Evolutionary conservation across 2,888 invertebrate species (phyloP), one percentile per base, ranked within the genome.

Genomic region (Allygus modestus): DNA sequence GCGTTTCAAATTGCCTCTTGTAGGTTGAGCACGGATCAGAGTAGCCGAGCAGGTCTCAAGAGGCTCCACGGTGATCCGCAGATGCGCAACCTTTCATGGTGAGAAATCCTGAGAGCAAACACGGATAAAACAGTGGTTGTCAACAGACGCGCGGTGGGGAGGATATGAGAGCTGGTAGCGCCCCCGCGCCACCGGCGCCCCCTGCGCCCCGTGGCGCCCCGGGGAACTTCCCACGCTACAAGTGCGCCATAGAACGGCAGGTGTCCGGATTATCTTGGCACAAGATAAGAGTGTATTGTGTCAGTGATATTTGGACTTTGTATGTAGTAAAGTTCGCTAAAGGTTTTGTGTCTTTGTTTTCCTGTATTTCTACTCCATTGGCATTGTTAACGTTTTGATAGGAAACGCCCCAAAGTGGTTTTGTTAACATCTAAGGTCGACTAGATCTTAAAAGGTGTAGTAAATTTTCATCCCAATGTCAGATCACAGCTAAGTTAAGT

Each of bases 21-120:
- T n/a, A n/a, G n/a, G n/a, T n/a, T n/a, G n/a, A n/a, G n/a, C n/a
- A n/a, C n/a, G n/a, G n/a, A n/a, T n/a, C n/a, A n/a, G n/a, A n/a
- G n/a, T n/a, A n/a, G n/a, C n/a, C n/a, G n/a, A n/a, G n/a, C n/a
- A n/a, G n/a, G n/a, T n/a, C n/a, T n/a, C n/a, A n/a, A n/a, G n/a
- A n/a, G n/a, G n/a, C n/a, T n/a, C n/a, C n/a, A n/a, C 54, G 15
- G 15, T 28, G 31, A 15, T 65, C 23, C 65, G 7, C 58, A 46
- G 46, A 46, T 46, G 58, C 26, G 15, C 23, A 23, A 58, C 58
- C n/a, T 23, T 58, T 51, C 51, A 51, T 51, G n/a, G n/a, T 2
- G 58, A 20, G n/a, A 69, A 73, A 73, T 73, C 73, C 73, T 4
- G 17, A 41, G 73, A 41, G 73, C 31, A 73, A 73, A 73, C 43